A percentile compares a stretch with the other conserved stretches of the same genome.
phyloP scores from a whole-genome alignment of 1,140 invertebrate genomes.

The Philotrypesis tridentata region DNA sequence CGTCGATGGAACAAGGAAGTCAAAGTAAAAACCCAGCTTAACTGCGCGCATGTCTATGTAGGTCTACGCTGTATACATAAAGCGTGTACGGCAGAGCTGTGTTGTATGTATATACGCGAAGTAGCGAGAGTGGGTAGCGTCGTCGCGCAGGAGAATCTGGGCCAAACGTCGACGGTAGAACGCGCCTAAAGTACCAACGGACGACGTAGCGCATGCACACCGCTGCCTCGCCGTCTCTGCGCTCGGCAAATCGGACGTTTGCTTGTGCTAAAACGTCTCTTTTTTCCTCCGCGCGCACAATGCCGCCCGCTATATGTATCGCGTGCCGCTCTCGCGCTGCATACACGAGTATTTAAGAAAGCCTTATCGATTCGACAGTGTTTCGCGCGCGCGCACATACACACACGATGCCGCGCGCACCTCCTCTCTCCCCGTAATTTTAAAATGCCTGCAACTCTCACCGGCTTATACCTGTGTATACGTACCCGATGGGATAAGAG shows the following conservation, averaged over 20 bases:
- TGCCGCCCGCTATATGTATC: neutral
- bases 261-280: slow-evolving; percentile 7
- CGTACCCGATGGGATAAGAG: neutral
- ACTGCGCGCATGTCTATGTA: neutral
- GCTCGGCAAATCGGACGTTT: slow-evolving; percentile 26
- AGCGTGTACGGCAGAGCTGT: too few relatives aligned
- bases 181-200: neutral
- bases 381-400: neutral
- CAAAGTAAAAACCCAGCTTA: slow-evolving; percentile 10
- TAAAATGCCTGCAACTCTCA: neutral
- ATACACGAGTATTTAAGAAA: slow-evolving; percentile 8
- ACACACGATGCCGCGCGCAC: neutral
- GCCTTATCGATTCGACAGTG: slow-evolving; percentile 36
- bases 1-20: neutral
- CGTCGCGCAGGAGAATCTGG: slow-evolving; percentile 22
- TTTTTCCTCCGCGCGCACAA: neutral
- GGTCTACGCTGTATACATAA: neutral
- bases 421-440: slow-evolving; percentile 8
- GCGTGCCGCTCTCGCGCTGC: neutral
- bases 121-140: neutral
- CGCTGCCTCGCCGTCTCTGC: neutral
- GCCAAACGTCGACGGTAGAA: slow-evolving; percentile 31
- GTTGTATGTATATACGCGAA: neutral
- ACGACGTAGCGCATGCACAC: neutral
- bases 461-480: neutral